Percentiles rank a stretch among this genome's conserved stretches.
Evolutionary conservation across 2,113 vertebrate species (phyloP).

Genomic region (Tachuris rubrigastra): DNA sequence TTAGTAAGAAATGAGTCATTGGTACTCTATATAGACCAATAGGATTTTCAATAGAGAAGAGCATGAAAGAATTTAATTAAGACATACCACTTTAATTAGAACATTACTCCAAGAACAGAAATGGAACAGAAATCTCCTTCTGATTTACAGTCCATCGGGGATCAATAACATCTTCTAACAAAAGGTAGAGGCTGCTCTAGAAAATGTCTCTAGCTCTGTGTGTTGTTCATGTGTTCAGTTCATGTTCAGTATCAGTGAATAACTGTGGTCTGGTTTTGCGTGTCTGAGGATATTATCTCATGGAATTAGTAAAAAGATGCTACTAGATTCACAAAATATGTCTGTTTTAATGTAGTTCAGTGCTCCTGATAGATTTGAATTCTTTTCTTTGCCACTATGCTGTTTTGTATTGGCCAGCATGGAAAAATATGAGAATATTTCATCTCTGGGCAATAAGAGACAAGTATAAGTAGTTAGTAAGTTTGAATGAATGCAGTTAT

Average conservation of each 20-base stretch:
- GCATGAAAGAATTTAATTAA: background rate
- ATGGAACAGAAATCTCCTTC: background rate
- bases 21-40: background rate
- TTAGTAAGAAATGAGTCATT: background rate
- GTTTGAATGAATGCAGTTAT: background rate
- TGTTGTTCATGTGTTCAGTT: background rate
- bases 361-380: background rate
- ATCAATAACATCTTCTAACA: background rate
- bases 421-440: slow-evolving; percentile 13
- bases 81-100: background rate
- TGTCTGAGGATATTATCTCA: background rate
- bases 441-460: background rate
- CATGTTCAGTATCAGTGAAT: background rate
- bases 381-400: background rate
- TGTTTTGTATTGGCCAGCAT: background rate
- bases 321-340: background rate
- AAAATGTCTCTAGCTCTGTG: background rate
- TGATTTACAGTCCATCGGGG: background rate
- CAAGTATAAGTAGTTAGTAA: slow-evolving; percentile 45
- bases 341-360: slow-evolving; percentile 30
- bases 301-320: background rate
- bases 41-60: background rate
- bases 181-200: background rate
- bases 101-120: background rate
- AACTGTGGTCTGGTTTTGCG: background rate